Percentiles rank a stretch among this genome's conserved stretches.
phyloP scores from a whole-genome alignment of 2,113 vertebrate genomes.

The Toxotes jaculatrix region DNA sequence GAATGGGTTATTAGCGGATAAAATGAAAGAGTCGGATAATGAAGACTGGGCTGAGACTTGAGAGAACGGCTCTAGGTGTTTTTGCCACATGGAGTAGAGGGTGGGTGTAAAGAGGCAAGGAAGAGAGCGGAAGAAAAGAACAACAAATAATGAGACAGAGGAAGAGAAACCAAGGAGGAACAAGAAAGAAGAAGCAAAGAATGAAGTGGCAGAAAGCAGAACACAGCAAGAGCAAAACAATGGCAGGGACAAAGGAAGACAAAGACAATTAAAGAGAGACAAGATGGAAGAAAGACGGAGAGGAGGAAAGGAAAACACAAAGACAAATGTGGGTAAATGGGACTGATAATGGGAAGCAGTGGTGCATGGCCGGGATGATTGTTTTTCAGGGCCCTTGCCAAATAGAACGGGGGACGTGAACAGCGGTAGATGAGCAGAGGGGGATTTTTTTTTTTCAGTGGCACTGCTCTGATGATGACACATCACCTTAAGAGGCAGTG shows the following conservation, averaged over 20 bases:
- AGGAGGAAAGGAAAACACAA: conserved; percentile 48
- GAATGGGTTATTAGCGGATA: conserved; percentile 79
- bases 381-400: conserved; percentile 68
- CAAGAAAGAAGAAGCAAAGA: background rate
- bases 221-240: conserved; percentile 36
- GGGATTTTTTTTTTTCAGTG: background rate
- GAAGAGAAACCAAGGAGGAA: conserved; percentile 5
- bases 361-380: conserved; percentile 68
- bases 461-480: conserved; percentile 45
- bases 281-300: conserved; percentile 39
- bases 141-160: conserved; percentile 19
- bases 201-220: conserved; percentile 3
- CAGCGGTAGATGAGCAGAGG: conserved; percentile 20
- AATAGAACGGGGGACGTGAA: conserved; percentile 48
- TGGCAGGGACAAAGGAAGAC: conserved; percentile 48
- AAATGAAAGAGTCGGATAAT: conserved; percentile 72
- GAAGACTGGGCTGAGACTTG: conserved; percentile 65
- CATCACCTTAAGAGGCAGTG: conserved; percentile 45
- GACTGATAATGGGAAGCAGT: conserved; percentile 76
- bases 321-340: conserved; percentile 77
- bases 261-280: conserved; percentile 67
- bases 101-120: background rate
- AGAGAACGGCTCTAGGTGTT: conserved; percentile 16
- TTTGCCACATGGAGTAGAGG: conserved; percentile 23
- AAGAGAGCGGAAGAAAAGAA: conserved; percentile 5